Evolutionary conservation across 2,797 vertebrate genomes (phyloP).

Genomic region (Okamejei kenojei): DNA sequence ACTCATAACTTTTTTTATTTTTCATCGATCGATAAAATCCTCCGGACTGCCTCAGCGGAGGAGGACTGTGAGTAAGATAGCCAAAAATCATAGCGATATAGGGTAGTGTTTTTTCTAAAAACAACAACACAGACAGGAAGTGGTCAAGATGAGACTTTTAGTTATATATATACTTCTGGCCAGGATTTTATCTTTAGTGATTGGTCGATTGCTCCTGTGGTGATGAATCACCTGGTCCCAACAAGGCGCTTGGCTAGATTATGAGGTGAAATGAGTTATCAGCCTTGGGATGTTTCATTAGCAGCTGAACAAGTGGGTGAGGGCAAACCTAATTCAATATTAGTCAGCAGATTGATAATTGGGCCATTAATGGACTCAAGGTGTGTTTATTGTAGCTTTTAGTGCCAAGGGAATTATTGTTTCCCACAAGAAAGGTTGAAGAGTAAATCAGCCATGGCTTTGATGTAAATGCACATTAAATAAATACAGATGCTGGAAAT

Average conservation of each 20-base stretch:
- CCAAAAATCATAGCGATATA: no score
- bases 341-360: conserved; percentile 3
- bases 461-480: not conserved
- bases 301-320: not conserved
- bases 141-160: no score
- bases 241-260: not conserved
- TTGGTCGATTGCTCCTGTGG: not conserved
- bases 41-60: no score
- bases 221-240: conserved; percentile 23
- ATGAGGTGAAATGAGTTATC: conserved; percentile 9
- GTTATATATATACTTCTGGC: no score
- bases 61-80: no score
- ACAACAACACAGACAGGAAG: no score
- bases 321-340: not conserved
- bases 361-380: conserved; percentile 20
- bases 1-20: no score
- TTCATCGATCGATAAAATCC: no score
- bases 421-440: not conserved
- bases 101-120: no score
- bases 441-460: not conserved
- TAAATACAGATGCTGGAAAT: no score
- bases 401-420: not conserved
- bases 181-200: conserved; percentile 24
- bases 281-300: conserved; percentile 22
- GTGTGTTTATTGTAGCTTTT: conserved; percentile 25